These are phyloP conservation scores for Dinomys branickii DNA, from an alignment of 2,113 vertebrate genomes.

Conservation along the genomic window DNA sequence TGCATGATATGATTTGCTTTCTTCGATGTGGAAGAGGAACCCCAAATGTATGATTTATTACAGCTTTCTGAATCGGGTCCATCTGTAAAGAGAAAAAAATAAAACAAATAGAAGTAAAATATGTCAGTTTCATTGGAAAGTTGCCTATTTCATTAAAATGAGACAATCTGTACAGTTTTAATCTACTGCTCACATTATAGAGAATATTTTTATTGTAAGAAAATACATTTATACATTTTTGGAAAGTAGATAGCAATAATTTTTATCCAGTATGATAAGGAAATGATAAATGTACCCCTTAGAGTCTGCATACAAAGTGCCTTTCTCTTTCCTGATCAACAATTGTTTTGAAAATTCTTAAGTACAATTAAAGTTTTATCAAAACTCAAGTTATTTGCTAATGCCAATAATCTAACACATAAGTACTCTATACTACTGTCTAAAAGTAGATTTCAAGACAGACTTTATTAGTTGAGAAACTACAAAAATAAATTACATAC, in stretches of 20 bases:
- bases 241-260: constrained; percentile 55
- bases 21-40: constrained; percentile 92
- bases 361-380: constrained; percentile 67
- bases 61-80: constrained; percentile 98
- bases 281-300: constrained; percentile 64
- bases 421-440: background rate
- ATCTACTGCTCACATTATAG: constrained; percentile 31
- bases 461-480: background rate
- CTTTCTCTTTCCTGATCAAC: constrained; percentile 60
- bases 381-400: constrained; percentile 44
- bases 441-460: background rate
- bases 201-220: constrained; percentile 73
- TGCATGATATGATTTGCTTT: constrained; percentile 96
- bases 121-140: constrained; percentile 80
- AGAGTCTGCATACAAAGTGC: background rate
- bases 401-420: background rate
- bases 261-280: constrained; percentile 38
- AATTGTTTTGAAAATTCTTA: constrained; percentile 53
- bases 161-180: constrained; percentile 55
- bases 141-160: constrained; percentile 72
- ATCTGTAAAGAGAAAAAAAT: constrained; percentile 91
- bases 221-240: constrained; percentile 50
- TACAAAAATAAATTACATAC: background rate
- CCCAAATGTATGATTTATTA: constrained; percentile 97
- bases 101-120: constrained; percentile 88